Percentiles rank a stretch among this genome's conserved stretches.
Conservation (phyloP, 2,888 invertebrate species). For the Tortricodes alternella region DNA sequence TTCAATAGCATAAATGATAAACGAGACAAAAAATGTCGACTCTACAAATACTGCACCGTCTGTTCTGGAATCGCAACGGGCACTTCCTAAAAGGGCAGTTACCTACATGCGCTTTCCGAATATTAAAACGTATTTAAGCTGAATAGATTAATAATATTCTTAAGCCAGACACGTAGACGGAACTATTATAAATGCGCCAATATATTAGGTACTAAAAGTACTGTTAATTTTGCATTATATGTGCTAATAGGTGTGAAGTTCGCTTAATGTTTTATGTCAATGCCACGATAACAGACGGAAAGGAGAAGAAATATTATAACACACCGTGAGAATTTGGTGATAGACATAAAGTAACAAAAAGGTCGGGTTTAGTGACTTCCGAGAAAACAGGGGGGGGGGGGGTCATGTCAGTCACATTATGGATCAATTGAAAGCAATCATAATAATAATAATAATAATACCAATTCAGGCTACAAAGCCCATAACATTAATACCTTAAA, state of each 20-base stretch:
- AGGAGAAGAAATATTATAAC: no score
- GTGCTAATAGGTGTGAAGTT: slow-evolving; percentile 10
- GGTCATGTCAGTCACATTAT: no score
- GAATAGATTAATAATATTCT: slow-evolving; percentile 37
- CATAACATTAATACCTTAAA: no score
- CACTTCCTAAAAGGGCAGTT: slow-evolving; percentile 21
- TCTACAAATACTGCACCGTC: neutral
- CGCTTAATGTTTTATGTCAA: neutral
- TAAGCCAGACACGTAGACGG: slow-evolving; percentile 61
- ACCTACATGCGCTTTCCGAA: slow-evolving; percentile 24
- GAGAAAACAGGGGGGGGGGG: no score
- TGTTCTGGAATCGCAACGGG: neutral
- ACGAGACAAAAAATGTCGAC: neutral
- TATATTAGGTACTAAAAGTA: slow-evolving; percentile 65
- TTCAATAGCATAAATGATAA: neutral
- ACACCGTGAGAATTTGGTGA: no score
- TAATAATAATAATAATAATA: no score
- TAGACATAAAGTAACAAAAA: no score
- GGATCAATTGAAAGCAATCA: no score
- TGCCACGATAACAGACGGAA: neutral
- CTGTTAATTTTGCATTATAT: slow-evolving; percentile 53
- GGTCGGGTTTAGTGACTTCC: no score
- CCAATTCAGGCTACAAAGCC: no score
- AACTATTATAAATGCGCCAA: slow-evolving; percentile 64
- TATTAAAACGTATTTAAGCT: slow-evolving; percentile 21